Evolutionary conservation across 2,888 invertebrate species (phyloP).

Genomic region (Euproctis similis): DNA sequence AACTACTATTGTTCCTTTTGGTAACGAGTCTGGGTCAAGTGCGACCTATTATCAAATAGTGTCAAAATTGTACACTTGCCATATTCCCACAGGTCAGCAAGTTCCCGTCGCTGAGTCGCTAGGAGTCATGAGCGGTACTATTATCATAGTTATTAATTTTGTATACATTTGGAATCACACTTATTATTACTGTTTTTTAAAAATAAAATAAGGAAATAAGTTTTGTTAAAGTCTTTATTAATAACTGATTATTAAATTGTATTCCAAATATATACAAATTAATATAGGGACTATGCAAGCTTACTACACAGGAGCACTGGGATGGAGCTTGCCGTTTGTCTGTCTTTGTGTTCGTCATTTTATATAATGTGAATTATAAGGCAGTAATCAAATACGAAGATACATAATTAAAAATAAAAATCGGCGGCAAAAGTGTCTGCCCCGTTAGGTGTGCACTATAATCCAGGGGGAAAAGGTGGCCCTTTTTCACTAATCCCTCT

Average conservation of each 20-base stretch:
- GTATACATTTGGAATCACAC: slow-evolving; percentile 46
- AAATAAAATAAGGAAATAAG: too few species aligned
- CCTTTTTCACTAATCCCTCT: too few species aligned
- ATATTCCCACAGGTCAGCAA: slow-evolving; percentile 66
- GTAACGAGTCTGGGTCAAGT: too few species aligned
- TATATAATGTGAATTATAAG: slow-evolving; percentile 3
- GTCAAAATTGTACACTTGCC: slow-evolving; percentile 16
- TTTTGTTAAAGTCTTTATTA: too few species aligned
- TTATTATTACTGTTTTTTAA: too few species aligned
- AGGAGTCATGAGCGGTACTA: slow-evolving; percentile 62
- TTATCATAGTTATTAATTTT: slow-evolving; percentile 9
- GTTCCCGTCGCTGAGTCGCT: slow-evolving; percentile 68
- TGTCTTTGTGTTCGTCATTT: slow-evolving; percentile 18
- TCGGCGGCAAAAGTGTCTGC: too few species aligned
- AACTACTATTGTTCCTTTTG: too few species aligned
- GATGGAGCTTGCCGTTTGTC: slow-evolving; percentile 63
- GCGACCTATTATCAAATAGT: too few species aligned
- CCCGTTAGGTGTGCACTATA: too few species aligned
- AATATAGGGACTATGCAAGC: slow-evolving; percentile 26
- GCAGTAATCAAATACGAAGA: slow-evolving; percentile 6
- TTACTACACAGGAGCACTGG: slow-evolving; percentile 51
- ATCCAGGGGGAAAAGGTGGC: too few species aligned
- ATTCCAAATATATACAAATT: slow-evolving; percentile 35
- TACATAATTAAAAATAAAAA: too few species aligned
- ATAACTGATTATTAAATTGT: too few species aligned